Evolutionary conservation across 2,113 vertebrate genomes (phyloP), one percentile per base, ranked within the genome.

Genomic region (Scortum barcoo): DNA sequence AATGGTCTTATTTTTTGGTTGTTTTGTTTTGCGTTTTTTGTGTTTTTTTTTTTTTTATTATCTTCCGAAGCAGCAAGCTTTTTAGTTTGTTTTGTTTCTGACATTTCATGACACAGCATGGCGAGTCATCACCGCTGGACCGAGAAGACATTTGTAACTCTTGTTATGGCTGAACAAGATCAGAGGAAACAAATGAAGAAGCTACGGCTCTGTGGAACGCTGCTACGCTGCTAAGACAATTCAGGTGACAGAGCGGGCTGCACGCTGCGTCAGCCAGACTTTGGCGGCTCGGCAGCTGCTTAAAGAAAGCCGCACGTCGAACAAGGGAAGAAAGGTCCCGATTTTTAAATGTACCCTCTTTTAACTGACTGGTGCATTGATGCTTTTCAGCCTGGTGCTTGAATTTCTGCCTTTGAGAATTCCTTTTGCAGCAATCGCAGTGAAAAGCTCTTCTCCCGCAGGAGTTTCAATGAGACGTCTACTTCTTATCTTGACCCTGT

Each of bases 181-280:
- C 72, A 87, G 54, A 68, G 69, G 81, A 84, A 81, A 76, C 53
- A 76, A 88, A 84, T 62, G 30, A 79, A 44, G 57, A n/a, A 22
- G 70, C 71, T 4, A 44, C 5, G n/a, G 76, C 69, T n/a, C 68
- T 78, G 73, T 38, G 4, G 2, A 72, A 53, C 1, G 3, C 26
- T 5, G 50, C 46, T 12, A 1, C 7, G 70, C 74, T 76, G 60
- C 42, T n/a, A 51, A 84, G 80, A 78, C 77, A 36, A 78, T 75
- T 42, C 33, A 33, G 51, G 30, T 56, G 77, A 76, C 54, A 54
- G 60, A 76, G 36, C 33, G 24, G 26, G 33, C 50, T 58, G 72
- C 70, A 71, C 61, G 3, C 40, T 7, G 22, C 38, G 51, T 74
- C 50, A 44, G 38, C 60, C 24, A 75, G 75, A 83, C 77, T 75